phyloP scores from a whole-genome alignment of 1,140 invertebrate species.

The Rhopalosiphum maidis region DNA sequence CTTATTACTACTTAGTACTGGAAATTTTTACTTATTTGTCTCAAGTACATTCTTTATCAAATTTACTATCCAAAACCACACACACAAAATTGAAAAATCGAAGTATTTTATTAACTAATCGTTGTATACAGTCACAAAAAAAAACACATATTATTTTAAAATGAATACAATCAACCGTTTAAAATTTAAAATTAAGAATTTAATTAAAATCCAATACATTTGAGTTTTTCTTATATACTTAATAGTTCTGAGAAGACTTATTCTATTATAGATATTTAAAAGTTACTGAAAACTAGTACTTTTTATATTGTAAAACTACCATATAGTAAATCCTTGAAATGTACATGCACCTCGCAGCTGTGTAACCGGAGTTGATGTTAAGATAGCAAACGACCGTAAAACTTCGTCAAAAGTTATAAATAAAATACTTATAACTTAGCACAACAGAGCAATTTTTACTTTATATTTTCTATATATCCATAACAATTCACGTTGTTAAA shows the following conservation, averaged over 20 bases:
- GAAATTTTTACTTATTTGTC: too few relatives aligned
- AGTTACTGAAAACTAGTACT: not conserved
- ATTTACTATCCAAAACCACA: too few relatives aligned
- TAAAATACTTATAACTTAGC: conserved; percentile 40
- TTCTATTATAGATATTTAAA: not conserved
- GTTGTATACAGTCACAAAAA: too few relatives aligned
- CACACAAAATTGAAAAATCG: too few relatives aligned
- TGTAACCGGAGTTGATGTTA: conserved; percentile 25
- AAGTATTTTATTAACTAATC: too few relatives aligned
- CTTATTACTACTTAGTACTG: too few relatives aligned
- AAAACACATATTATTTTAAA: too few relatives aligned
- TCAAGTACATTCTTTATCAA: too few relatives aligned
- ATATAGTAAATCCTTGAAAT: conserved; percentile 35
- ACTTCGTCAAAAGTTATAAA: conserved; percentile 40
- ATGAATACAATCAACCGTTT: too few relatives aligned
- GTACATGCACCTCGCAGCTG: conserved; percentile 15
- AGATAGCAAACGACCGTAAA: conserved; percentile 37
- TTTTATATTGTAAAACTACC: not conserved
- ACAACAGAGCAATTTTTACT: conserved; percentile 41
- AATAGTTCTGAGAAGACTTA: not conserved
- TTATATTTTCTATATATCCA: conserved; percentile 18
- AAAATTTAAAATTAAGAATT: not conserved
- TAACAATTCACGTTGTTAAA: conserved; percentile 9
- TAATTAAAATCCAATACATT: not conserved
- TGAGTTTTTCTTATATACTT: not conserved